These are phyloP conservation scores for Calcarius lapponicus DNA, from an alignment of 2,797 vertebrate genomes.

Conservation along the genomic window DNA sequence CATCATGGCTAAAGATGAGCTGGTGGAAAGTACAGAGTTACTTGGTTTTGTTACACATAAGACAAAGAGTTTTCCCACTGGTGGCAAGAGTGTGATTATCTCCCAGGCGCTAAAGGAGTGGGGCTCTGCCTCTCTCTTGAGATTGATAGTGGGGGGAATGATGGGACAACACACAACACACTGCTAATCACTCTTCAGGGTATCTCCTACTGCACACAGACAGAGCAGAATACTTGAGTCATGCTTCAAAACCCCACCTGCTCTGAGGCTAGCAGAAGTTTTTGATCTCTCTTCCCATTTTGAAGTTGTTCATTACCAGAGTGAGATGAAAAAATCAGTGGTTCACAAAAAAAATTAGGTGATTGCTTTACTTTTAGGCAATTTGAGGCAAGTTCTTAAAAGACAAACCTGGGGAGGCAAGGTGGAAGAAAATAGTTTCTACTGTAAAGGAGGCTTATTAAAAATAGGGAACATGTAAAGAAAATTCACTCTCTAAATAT, in stretches of 20 bases:
- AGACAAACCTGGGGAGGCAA: background rate
- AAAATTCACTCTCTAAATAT: constrained; percentile 46
- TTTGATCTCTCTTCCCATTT: background rate
- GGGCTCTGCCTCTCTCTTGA: background rate
- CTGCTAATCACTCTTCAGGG: background rate
- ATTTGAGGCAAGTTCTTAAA: background rate
- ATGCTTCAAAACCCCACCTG: background rate
- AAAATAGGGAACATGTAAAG: constrained; percentile 1
- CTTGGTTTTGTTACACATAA: background rate
- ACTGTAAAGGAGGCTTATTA: constrained; percentile 12
- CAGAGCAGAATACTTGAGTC: background rate
- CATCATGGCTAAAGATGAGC: background rate
- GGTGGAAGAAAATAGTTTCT: background rate
- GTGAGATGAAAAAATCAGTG: background rate
- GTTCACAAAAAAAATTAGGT: background rate
- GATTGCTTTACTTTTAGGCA: background rate
- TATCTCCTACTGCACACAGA: background rate
- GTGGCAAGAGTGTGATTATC: background rate
- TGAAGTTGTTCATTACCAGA: background rate
- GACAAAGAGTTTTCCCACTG: background rate
- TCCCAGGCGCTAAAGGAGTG: background rate
- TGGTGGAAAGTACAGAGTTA: background rate
- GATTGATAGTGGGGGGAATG: rapidly evolving
- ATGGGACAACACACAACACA: background rate
- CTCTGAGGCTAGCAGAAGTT: background rate